phyloP scores from a whole-genome alignment of 2,888 invertebrate genomes.

The Eupithecia exiguata region DNA sequence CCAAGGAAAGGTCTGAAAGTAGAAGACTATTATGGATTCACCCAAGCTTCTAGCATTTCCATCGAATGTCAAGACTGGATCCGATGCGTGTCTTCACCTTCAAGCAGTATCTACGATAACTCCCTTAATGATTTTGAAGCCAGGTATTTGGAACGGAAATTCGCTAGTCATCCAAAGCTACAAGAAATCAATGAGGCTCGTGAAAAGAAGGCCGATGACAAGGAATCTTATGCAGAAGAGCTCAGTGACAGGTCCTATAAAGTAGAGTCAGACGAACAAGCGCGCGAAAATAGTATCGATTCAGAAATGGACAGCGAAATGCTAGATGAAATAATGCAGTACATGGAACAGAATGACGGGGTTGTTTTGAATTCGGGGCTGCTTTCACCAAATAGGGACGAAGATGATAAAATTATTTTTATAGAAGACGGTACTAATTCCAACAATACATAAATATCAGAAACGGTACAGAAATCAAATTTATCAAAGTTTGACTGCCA shows the following conservation, averaged over 20 bases:
- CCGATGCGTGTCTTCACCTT: slow-evolving; percentile 62
- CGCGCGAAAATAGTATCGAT: slow-evolving; percentile 24
- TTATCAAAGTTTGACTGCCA: background rate
- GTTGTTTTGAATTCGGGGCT: slow-evolving; percentile 57
- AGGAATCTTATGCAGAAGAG: slow-evolving; percentile 9
- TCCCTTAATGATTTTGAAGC: slow-evolving; percentile 63
- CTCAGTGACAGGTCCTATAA: slow-evolving; percentile 26
- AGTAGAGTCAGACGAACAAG: slow-evolving; percentile 38
- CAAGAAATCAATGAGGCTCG: slow-evolving; percentile 46
- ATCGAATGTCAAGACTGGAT: slow-evolving; percentile 75
- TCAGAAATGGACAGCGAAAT: slow-evolving; percentile 59
- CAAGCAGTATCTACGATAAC: slow-evolving; percentile 66
- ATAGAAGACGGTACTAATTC: slow-evolving; percentile 53
- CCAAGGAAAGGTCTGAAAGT: slow-evolving; percentile 54
- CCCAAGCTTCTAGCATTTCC: slow-evolving; percentile 69
- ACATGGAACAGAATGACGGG: slow-evolving; percentile 60
- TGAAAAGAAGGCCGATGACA: slow-evolving; percentile 40
- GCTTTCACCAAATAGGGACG: slow-evolving; percentile 66
- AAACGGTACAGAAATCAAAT: background rate
- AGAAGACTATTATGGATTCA: slow-evolving; percentile 68
- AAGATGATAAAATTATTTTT: slow-evolving; percentile 68
- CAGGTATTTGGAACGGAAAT: slow-evolving; percentile 57
- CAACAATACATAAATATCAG: background rate
- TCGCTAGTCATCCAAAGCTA: slow-evolving; percentile 52
- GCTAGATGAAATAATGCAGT: slow-evolving; percentile 75